Base-by-base conservation (phyloP, 1,140 invertebrate genomes). In the Drosophila melanica region DNA sequence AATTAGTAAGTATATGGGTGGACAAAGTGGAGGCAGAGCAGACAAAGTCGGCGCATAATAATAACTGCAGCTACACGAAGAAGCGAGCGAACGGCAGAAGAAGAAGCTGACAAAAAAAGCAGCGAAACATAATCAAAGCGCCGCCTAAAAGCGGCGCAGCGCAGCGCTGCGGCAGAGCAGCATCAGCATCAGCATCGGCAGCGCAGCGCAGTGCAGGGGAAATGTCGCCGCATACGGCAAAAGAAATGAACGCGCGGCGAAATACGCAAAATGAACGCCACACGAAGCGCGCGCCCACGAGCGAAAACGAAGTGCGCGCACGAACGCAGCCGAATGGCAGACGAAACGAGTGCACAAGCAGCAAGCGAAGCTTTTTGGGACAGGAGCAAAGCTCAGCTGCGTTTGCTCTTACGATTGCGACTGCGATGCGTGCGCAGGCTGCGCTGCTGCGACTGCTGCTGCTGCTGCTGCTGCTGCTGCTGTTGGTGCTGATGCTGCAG, bases 31-130 rank as follows among this genome's bases (percentile, higher is more conserved):
- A n/a, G 27, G 16, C 11, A 37, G 10, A 41, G 51, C 10, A 86
- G 82, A 79, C 82, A 27, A 86, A 81, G 82, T 75, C 65, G 75
- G 79, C 79, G 68, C 79, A 82, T 86, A 82, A 86, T 86, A 86
- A 86, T 86, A 87, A 87, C 79, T 89, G 84, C 84, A 81, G 33
- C 45, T 33, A 41, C 51, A 45, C 60, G n/a, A 50, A 41, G 51
- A 30, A 57, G 47, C 35, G 35, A 57, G 47, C 35, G 35, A 20
- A 79, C 50, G 39, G 63, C 59, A 77, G 44, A 41, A 66, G 55
- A 55, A 33, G 59, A 48, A 45, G 67, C 41, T n/a, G 35, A 57
- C n/a, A n/a, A 47, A 16, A 33, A 64, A 67, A 65, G 44, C 41
- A 54, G 48, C 47, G 64, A 54, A 77, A 67, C 72, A 71, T 69